These are phyloP conservation scores for Clytia hemisphaerica DNA, from an alignment of 30 jellyfish, hydroid and myxozoan genomes.

Conservation along the genomic window DNA sequence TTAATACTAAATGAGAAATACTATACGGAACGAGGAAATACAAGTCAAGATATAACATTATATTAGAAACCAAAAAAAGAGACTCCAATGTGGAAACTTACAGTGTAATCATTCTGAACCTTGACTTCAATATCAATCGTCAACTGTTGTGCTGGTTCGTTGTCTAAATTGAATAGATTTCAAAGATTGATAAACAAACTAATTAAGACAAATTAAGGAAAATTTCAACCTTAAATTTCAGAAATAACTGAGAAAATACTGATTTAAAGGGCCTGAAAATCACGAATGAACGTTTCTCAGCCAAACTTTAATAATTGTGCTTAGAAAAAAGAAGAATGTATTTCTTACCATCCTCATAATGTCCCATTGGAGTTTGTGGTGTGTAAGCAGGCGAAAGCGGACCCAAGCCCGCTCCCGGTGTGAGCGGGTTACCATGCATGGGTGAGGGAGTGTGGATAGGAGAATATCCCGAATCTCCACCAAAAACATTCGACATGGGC, in stretches of 20 bases:
- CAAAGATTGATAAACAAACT: neutral
- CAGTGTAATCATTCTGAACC: slow-evolving; percentile 73
- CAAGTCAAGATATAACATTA: neutral
- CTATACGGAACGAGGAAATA: too few species aligned
- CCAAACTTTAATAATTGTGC: neutral
- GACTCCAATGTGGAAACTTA: slow-evolving; percentile 8
- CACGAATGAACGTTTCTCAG: neutral
- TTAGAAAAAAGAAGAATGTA: neutral
- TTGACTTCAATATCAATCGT: slow-evolving; percentile 77
- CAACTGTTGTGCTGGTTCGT: slow-evolving; percentile 29
- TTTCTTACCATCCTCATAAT: slow-evolving; percentile 75
- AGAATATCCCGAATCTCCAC: slow-evolving; percentile 78
- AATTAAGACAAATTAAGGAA: neutral
- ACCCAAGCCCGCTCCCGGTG: slow-evolving; percentile 97
- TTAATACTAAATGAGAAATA: too few species aligned
- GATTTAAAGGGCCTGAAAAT: neutral
- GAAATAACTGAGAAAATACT: neutral
- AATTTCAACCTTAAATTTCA: too few species aligned
- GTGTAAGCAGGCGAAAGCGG: slow-evolving; percentile 81
- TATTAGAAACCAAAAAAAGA: neutral
- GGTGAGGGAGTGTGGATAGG: slow-evolving; percentile 99
- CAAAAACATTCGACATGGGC: slow-evolving; percentile 80
- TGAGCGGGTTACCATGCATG: slow-evolving; percentile 87
- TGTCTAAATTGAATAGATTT: slow-evolving; percentile 23
- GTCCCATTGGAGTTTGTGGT: slow-evolving; percentile 84